Evolutionary conservation across 1,140 invertebrate genomes (phyloP).

Genomic region (Cotesia chilonis): DNA sequence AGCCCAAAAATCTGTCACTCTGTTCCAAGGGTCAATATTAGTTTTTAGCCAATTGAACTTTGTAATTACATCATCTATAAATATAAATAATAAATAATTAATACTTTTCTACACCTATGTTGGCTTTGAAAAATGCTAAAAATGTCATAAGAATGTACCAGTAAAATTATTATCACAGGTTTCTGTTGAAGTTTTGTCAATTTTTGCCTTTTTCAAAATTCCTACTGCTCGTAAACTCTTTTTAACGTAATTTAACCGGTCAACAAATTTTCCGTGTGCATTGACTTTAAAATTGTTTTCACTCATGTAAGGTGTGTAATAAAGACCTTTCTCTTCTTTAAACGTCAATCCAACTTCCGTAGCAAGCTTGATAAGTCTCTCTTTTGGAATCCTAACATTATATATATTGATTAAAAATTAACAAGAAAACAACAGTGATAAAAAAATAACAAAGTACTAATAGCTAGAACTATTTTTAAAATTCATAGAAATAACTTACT

Average conservation of each 20-base stretch:
- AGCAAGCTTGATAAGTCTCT: neutral
- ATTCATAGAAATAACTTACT: neutral
- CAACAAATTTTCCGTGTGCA: neutral
- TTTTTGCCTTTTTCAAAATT: neutral
- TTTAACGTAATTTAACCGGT: neutral
- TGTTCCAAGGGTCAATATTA: neutral
- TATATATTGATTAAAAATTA: conserved; percentile 10
- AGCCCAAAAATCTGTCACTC: neutral
- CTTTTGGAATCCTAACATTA: neutral
- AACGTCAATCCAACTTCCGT: neutral
- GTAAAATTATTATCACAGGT: neutral
- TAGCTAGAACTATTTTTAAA: neutral
- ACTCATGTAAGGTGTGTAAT: neutral
- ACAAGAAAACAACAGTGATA: too few relatives aligned
- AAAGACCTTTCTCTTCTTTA: neutral
- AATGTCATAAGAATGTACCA: neutral
- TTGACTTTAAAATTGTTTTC: neutral
- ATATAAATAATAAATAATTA: neutral
- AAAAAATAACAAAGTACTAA: neutral
- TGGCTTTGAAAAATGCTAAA: neutral
- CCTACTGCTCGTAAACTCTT: neutral
- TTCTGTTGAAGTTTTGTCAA: neutral
- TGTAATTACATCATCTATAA: neutral
- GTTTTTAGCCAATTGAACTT: neutral
- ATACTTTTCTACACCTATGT: too few relatives aligned